phyloP scores from a whole-genome alignment of 30 jellyfish, hydroid and myxozoan genomes.

The Nemopilema nomurai region DNA sequence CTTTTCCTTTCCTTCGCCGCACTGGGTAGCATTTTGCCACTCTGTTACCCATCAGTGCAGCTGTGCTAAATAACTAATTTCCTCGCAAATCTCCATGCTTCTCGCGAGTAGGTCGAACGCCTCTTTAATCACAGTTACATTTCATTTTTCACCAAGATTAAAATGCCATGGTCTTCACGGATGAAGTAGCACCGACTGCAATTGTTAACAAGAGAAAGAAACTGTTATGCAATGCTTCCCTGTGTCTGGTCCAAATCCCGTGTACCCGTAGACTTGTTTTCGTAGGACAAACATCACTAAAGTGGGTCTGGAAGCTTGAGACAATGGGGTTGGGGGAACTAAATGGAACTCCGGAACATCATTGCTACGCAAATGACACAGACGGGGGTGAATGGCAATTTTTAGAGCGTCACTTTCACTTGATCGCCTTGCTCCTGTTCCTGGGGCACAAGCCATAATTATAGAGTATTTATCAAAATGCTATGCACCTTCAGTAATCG shows the following conservation, averaged over 20 bases:
- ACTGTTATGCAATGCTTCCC: not conserved
- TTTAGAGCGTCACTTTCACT: not conserved
- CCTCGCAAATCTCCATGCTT: constrained; percentile 5
- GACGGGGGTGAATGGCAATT: not conserved
- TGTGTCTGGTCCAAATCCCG: not conserved
- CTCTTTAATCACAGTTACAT: not conserved
- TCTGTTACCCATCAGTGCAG: constrained; percentile 53
- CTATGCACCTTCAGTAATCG: no score
- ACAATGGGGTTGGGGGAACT: not conserved
- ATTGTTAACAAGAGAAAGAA: not conserved
- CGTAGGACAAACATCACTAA: not conserved
- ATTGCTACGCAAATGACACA: not conserved
- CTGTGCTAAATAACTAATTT: not conserved
- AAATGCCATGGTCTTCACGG: not conserved
- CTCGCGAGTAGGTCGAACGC: not conserved
- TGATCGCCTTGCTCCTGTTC: no score
- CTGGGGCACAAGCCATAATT: no score
- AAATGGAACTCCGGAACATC: not conserved
- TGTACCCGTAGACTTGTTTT: no score
- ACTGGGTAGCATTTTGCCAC: constrained; percentile 46
- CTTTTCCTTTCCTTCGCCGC: constrained; percentile 32
- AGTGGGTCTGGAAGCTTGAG: not conserved
- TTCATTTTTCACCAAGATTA: not conserved
- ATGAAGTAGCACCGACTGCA: not conserved
- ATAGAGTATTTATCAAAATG: no score